These are phyloP conservation scores for Camelus dromedarius DNA, from an alignment of 2,113 vertebrate genomes.

Conservation along the genomic window DNA sequence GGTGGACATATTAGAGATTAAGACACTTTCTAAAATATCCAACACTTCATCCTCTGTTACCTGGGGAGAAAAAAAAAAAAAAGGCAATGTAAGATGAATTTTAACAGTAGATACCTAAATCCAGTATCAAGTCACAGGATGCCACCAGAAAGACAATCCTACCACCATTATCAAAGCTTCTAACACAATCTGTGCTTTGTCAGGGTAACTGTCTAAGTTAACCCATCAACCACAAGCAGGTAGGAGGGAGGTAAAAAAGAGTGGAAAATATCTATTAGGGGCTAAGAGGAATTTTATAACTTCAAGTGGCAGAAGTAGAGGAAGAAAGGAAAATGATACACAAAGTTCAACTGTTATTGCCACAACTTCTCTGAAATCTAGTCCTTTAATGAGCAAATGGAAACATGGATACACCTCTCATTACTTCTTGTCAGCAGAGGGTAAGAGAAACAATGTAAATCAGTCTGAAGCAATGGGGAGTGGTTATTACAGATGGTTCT, in stretches of 20 bases:
- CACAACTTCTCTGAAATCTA: conserved; percentile 8
- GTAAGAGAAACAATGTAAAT: conserved; percentile 30
- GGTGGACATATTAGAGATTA: conserved; percentile 97
- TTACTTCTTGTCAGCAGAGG: conserved; percentile 35
- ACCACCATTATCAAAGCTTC: background rate
- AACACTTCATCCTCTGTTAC: conserved; percentile 99
- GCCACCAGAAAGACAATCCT: background rate
- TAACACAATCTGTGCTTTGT: background rate
- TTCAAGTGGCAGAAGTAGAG: background rate
- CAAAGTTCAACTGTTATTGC: background rate
- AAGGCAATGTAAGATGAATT: conserved; percentile 14
- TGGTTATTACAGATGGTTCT: no score
- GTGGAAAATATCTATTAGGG: background rate
- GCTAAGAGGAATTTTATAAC: background rate
- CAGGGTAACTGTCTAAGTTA: background rate
- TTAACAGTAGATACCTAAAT: background rate
- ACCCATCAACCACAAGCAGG: background rate
- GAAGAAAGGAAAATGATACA: background rate
- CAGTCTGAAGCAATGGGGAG: background rate
- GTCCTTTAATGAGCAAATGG: background rate
- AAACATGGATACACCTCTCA: background rate
- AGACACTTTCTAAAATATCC: conserved; percentile 97
- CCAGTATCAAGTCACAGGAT: background rate
- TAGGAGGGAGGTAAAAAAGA: background rate
- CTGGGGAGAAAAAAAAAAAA: conserved; percentile 81